Evolutionary conservation across 1,140 invertebrate genomes (phyloP).

Genomic region (Drosophila bifasciata): DNA sequence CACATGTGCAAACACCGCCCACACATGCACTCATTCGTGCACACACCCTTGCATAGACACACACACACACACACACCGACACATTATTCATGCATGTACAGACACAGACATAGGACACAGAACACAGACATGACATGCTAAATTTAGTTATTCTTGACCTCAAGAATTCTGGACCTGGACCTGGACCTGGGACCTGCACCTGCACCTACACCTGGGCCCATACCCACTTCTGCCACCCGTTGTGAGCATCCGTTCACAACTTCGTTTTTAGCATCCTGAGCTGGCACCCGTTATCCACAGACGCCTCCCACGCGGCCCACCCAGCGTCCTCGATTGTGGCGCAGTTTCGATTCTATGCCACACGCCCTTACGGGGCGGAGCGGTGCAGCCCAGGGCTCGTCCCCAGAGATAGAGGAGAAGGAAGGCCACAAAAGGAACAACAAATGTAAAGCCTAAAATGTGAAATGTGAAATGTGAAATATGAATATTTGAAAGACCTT

Average conservation of each 20-base stretch:
- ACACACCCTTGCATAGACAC: too few relatives aligned
- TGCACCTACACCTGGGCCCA: too few relatives aligned
- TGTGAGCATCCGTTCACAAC: slow-evolving; percentile 43
- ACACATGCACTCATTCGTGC: not conserved
- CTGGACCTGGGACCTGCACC: too few relatives aligned
- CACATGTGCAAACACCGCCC: slow-evolving; percentile 29
- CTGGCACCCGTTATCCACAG: not conserved
- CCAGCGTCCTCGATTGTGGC: slow-evolving; percentile 35
- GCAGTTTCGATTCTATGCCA: slow-evolving; percentile 29
- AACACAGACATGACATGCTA: too few relatives aligned
- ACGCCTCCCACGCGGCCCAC: not conserved
- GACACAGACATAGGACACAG: too few relatives aligned
- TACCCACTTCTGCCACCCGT: not conserved
- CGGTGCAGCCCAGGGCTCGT: not conserved
- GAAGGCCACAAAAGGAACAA: slow-evolving; percentile 4
- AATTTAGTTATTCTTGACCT: too few relatives aligned
- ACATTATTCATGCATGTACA: too few relatives aligned
- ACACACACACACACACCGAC: too few relatives aligned
- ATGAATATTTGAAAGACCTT: slow-evolving; percentile 56
- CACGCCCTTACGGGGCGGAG: slow-evolving; percentile 32
- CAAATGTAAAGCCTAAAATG: slow-evolving; percentile 26
- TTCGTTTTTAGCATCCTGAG: slow-evolving; percentile 3
- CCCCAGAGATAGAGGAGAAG: not conserved
- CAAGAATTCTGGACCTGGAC: too few relatives aligned
- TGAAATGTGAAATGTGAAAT: slow-evolving; percentile 26